Conservation (phyloP, 2,888 invertebrate genomes). For the Ypsolopha sequella region DNA sequence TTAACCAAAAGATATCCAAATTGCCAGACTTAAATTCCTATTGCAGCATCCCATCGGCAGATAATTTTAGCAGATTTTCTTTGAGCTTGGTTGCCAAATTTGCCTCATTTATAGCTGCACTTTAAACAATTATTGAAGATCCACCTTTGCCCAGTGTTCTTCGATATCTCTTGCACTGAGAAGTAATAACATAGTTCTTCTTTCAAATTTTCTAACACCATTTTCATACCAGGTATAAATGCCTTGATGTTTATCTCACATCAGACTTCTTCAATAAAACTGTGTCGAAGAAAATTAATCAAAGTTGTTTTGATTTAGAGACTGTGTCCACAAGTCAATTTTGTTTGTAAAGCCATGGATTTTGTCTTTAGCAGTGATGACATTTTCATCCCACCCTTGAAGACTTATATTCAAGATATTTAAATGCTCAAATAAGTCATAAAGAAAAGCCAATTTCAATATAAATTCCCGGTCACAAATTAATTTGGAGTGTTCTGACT, state of each 20-base stretch:
- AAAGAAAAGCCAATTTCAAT: conserved; percentile 17
- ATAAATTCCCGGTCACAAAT: conserved; percentile 14
- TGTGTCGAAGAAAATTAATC: conserved; percentile 10
- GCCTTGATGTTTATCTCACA: conserved; percentile 12
- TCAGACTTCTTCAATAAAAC: conserved; percentile 11
- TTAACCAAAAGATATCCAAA: conserved; percentile 12
- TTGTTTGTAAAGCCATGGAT: conserved; percentile 9
- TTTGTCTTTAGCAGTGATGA: conserved; percentile 16
- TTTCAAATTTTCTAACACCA: conserved; percentile 13
- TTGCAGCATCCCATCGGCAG: conserved; percentile 16
- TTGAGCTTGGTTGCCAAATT: conserved; percentile 13
- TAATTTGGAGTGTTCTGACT: conserved; percentile 9
- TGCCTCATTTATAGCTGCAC: conserved; percentile 11
- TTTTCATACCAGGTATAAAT: conserved; percentile 10
- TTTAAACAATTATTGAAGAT: conserved; percentile 9
- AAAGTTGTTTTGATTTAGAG: conserved; percentile 4
- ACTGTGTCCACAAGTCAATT: conserved; percentile 5
- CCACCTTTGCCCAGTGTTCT: conserved; percentile 14
- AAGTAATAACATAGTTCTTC: conserved; percentile 14
- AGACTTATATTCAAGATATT: conserved; percentile 14
- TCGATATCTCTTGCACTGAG: conserved; percentile 13
- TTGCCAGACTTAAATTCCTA: conserved; percentile 13
- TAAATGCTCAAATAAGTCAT: conserved; percentile 15
- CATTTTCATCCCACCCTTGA: conserved; percentile 15
- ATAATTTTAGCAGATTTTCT: conserved; percentile 14